These are phyloP conservation scores for Bombyx huttoni DNA, from an alignment of 2,888 invertebrate genomes.

Conservation along the genomic window DNA sequence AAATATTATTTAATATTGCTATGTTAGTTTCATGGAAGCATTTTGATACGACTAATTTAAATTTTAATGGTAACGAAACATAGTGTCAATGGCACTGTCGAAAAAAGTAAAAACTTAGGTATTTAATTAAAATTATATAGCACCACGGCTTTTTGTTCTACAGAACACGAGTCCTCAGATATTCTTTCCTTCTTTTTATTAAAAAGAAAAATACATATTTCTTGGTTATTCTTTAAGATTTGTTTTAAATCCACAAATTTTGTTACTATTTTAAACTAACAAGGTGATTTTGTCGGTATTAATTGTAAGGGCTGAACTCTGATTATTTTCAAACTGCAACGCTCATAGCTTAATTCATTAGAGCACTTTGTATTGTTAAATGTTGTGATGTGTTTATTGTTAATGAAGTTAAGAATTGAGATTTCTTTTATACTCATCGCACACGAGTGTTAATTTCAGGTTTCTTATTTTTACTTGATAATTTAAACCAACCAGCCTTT, in stretches of 20 bases:
- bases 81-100: slow-evolving; percentile 25
- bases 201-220: too few relatives aligned
- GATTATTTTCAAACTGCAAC: too few relatives aligned
- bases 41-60: slow-evolving; percentile 14
- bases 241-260: too few relatives aligned
- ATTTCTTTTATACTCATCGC: not conserved
- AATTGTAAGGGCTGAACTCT: too few relatives aligned
- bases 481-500: slow-evolving; percentile 81
- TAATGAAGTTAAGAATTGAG: not conserved
- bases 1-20: not conserved
- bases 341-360: too few relatives aligned
- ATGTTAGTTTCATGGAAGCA: slow-evolving; percentile 16
- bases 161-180: too few relatives aligned
- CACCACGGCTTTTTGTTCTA: slow-evolving; percentile 1
- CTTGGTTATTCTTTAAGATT: too few relatives aligned
- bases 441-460: slow-evolving; percentile 35
- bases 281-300: too few relatives aligned
- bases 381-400: too few relatives aligned
- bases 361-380: too few relatives aligned
- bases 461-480: slow-evolving; percentile 65
- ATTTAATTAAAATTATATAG: slow-evolving; percentile 1
- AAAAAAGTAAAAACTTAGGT: slow-evolving; percentile 10
- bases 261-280: too few relatives aligned
- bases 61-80: slow-evolving; percentile 25
- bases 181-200: too few relatives aligned